Conservation (phyloP, 2,797 vertebrate genomes). For the Dermochelys coriacea region DNA sequence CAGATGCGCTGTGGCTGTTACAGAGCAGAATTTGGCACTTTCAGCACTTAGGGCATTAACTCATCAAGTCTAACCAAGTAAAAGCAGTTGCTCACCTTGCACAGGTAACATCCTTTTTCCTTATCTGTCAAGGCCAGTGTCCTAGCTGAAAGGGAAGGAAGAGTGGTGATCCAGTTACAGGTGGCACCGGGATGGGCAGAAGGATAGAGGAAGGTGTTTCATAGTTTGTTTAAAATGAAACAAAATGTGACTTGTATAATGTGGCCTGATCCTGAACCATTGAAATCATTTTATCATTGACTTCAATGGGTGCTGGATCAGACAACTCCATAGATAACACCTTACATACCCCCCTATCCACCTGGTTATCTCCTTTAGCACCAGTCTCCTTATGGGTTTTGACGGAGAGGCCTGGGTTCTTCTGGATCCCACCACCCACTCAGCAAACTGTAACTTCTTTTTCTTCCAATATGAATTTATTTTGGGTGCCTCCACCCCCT, state of each 20-base stretch:
- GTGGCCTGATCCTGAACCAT: background rate
- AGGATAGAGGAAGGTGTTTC: background rate
- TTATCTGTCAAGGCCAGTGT: background rate
- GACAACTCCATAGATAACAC: background rate
- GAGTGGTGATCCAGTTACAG: rapidly evolving
- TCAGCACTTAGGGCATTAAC: rapidly evolving
- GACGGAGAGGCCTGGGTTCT: no score
- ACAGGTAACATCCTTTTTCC: background rate
- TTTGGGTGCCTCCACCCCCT: no score
- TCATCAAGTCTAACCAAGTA: background rate
- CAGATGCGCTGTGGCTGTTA: background rate
- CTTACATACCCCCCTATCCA: background rate
- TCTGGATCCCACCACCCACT: no score
- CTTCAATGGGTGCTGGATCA: background rate
- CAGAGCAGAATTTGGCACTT: rapidly evolving
- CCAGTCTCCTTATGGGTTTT: no score
- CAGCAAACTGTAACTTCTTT: no score
- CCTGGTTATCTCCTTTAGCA: no score
- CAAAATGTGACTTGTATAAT: background rate
- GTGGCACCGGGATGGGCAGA: background rate
- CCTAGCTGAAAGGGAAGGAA: background rate
- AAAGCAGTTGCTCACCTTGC: background rate
- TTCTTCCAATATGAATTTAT: no score
- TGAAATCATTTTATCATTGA: background rate
- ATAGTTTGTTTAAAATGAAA: background rate